Evolutionary conservation across 2,888 invertebrate species (phyloP).

Genomic region (Yponomeuta evonymella): DNA sequence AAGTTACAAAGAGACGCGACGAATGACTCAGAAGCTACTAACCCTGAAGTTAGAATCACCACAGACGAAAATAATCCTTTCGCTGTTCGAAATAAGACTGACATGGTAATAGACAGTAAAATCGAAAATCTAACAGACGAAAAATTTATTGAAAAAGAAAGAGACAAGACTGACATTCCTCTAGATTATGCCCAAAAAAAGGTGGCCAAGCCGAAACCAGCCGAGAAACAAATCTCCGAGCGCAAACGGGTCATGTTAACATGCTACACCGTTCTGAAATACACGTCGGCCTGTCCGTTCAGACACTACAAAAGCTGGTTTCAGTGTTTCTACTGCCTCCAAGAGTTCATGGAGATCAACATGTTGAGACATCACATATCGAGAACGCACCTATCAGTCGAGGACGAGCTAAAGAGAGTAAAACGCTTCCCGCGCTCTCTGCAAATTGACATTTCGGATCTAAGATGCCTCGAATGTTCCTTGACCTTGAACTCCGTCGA

Average conservation of each 20-base stretch:
- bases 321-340: conserved; percentile 36
- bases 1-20: not conserved
- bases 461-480: conserved; percentile 62
- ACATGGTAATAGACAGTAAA: not conserved
- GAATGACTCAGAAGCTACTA: not conserved
- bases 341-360: conserved; percentile 51
- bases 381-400: conserved; percentile 39
- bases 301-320: conserved; percentile 66
- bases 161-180: conserved; percentile 64
- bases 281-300: conserved; percentile 62
- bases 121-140: conserved; percentile 54
- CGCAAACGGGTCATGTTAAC: conserved; percentile 50
- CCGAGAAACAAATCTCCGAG: conserved; percentile 48
- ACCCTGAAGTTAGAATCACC: not conserved
- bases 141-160: conserved; percentile 62
- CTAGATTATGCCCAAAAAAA: not conserved
- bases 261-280: conserved; percentile 42
- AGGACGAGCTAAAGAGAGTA: conserved; percentile 47
- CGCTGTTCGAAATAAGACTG: not conserved
- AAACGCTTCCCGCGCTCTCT: conserved; percentile 59
- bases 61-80: not conserved
- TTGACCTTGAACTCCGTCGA: conserved; percentile 41
- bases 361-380: conserved; percentile 41
- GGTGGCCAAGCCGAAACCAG: conserved; percentile 33
- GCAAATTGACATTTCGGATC: conserved; percentile 58